A percentile compares a stretch with the other conserved stretches of the same genome.
phyloP scores from a whole-genome alignment of 2,113 vertebrate species.

The Crotalus viridis region DNA sequence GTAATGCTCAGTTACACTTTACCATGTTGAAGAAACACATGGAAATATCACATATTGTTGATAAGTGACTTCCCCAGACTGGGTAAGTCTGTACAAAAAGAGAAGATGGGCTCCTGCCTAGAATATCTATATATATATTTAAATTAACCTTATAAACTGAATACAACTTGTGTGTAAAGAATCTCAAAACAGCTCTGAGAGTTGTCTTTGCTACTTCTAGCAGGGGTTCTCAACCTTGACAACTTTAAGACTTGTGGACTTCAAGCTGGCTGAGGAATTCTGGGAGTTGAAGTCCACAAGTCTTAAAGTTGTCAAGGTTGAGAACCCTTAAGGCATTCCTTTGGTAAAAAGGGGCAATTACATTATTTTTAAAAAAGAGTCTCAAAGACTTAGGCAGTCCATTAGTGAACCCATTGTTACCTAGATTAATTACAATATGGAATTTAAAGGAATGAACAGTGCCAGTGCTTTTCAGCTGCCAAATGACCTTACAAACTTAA shows the following conservation, averaged over 20 bases:
- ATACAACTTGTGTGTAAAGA: not conserved
- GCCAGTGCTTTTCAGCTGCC: constrained; percentile 33
- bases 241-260: too few species aligned
- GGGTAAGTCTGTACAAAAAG: not conserved
- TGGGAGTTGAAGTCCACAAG: too few species aligned
- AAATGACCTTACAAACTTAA: constrained; percentile 38
- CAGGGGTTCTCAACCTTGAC: too few species aligned
- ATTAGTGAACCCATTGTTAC: not conserved
- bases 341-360: not conserved
- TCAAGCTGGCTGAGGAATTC: too few species aligned
- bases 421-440: constrained; percentile 34
- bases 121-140: not conserved
- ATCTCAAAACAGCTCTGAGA: not conserved
- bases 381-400: not conserved
- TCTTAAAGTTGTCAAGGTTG: too few species aligned
- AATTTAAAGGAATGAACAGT: constrained; percentile 18
- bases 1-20: not conserved
- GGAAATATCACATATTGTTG: not conserved
- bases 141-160: not conserved
- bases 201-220: not conserved
- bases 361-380: not conserved
- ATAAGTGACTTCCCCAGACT: not conserved
- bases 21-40: not conserved
- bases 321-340: not conserved
- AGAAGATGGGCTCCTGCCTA: not conserved